Conservation (phyloP, 2,888 invertebrate species). For the Deilephila porcellus region DNA sequence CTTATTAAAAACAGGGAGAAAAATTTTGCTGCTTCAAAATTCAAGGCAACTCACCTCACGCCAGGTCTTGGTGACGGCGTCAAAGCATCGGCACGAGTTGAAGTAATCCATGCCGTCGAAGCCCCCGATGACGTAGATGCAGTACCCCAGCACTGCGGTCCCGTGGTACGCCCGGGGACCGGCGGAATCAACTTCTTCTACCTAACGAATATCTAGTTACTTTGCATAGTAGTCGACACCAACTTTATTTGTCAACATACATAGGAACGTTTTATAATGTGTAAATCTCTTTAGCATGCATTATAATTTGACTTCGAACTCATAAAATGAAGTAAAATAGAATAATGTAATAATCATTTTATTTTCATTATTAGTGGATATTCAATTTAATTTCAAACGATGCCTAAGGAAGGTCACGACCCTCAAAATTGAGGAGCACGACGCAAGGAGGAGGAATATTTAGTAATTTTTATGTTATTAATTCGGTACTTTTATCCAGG, state of each 20-base stretch:
- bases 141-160: conserved; percentile 93
- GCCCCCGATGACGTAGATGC: conserved; percentile 96
- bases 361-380: too few relatives aligned
- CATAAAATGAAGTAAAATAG: too few relatives aligned
- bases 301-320: too few relatives aligned
- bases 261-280: neutral
- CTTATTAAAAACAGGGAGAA: neutral
- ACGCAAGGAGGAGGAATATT: too few relatives aligned
- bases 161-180: conserved; percentile 97
- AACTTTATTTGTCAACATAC: neutral
- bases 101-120: conserved; percentile 96
- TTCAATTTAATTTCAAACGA: too few relatives aligned
- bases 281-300: too few relatives aligned
- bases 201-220: conserved; percentile 61
- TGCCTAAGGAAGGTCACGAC: too few relatives aligned
- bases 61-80: conserved; percentile 94
- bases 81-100: conserved; percentile 94
- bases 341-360: too few relatives aligned
- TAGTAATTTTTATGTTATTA: neutral
- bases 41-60: conserved; percentile 84
- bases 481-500: neutral
- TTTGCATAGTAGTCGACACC: neutral
- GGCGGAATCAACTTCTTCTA: conserved; percentile 91
- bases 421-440: too few relatives aligned
- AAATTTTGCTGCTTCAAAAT: neutral